A percentile compares a stretch with the other conserved stretches of the same genome.
phyloP scores from a whole-genome alignment of 1,140 invertebrate genomes.

The Gerris buenoi region DNA sequence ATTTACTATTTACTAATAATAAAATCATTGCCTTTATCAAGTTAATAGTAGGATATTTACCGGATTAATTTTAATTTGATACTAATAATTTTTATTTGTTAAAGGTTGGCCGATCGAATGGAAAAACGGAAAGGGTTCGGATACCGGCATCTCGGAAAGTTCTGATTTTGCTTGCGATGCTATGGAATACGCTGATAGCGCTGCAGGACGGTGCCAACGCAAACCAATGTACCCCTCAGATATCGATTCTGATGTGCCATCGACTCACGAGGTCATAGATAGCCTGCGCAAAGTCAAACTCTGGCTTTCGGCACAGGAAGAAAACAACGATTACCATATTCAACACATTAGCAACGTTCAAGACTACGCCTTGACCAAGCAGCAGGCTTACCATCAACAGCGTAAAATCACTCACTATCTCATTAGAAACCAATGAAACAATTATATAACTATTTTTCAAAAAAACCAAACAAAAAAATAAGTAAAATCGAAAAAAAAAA shows the following conservation, averaged over 20 bases:
- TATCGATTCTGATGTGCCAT: conserved; percentile 9
- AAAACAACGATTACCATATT: conserved; percentile 12
- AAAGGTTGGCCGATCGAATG: neutral
- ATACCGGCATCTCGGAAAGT: neutral
- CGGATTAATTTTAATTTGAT: too few relatives aligned
- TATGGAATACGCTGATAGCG: neutral
- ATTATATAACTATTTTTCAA: too few relatives aligned
- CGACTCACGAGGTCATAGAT: conserved; percentile 14
- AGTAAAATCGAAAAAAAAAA: too few relatives aligned
- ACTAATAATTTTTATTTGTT: too few relatives aligned
- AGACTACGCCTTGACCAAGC: conserved; percentile 12
- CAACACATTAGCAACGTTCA: conserved; percentile 13
- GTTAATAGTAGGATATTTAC: too few relatives aligned
- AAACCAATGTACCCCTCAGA: conserved; percentile 2
- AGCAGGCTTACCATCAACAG: conserved; percentile 7
- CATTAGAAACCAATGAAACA: neutral
- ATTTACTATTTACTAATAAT: too few relatives aligned
- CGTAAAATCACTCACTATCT: conserved; percentile 16
- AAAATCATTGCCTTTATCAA: too few relatives aligned
- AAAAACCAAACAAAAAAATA: too few relatives aligned
- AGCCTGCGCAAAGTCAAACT: conserved; percentile 15
- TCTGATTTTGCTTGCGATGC: neutral
- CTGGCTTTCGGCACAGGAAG: conserved; percentile 15
- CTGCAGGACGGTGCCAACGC: too few relatives aligned
- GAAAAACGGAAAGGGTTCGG: neutral